Base-by-base conservation (phyloP, 2,113 vertebrate genomes). In the Aspiorhynchus laticeps region DNA sequence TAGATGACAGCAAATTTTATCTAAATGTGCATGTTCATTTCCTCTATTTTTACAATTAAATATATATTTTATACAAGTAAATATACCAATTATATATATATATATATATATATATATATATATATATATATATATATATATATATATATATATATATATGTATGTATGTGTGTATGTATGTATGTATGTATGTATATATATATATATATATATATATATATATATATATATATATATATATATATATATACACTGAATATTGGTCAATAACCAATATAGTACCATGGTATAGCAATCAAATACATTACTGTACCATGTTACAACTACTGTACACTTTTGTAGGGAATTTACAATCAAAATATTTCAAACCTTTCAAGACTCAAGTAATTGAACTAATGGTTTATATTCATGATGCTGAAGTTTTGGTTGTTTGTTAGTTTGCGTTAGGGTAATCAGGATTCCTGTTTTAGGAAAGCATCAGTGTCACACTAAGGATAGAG, bases 401-500 rank as follows among this genome's bases (percentile, higher is more conserved):
- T 73, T 24, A 38, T 12, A 73, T 46, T 8, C 2, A 17, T n/a
- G 26, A 75, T 7, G 69, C 11, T 7, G 12, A 75, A 15, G 24
- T 74, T 74, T 43, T 7, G 1, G 7, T 78, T 76, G 14, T 76
- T 48, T 28, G 28, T 51, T 28, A 10, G 76, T 21, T 33, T 21
- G 17, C 4, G 1, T 51, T 31, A 14, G 26, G 43, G 11, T 7
- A 0, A 17, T 53, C 1, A 21, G 26, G 43, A 26, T 77, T 2
- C 14, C 28, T 69, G 61, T 53, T 84, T 74, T 84, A n/a, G 67
- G 28, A 26, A 84, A 74, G 7, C 67, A 84, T 91, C 87, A 93
- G 87, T 91, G 92, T 94, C 92, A 90, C 90, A 91, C 92, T 93
- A 94, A 94, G 94, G 92, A 92, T 93, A 93, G 90, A 93, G 91